These are phyloP conservation scores for Falco berigora DNA, from an alignment of 2,797 vertebrate species.

Conservation along the genomic window DNA sequence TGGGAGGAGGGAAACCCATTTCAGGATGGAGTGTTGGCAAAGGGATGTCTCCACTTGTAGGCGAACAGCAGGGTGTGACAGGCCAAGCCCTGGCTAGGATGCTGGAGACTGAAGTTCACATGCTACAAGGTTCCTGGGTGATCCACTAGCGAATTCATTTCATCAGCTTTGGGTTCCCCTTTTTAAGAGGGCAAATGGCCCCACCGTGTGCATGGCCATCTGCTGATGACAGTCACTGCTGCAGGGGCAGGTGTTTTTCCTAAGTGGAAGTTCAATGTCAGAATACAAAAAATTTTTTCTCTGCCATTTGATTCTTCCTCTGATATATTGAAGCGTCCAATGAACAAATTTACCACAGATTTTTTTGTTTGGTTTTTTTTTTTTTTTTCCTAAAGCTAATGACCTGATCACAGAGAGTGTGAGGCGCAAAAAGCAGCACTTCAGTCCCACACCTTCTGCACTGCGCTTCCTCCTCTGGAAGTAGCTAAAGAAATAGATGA, in stretches of 20 bases:
- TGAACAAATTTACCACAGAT: background rate
- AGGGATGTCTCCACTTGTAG: background rate
- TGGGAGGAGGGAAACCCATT: background rate
- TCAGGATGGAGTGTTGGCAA: background rate
- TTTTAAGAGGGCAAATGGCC: background rate
- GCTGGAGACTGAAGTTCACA: background rate
- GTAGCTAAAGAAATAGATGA: background rate
- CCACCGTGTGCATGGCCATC: fast-evolving
- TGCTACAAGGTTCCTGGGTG: background rate
- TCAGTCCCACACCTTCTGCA: background rate
- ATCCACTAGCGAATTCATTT: background rate
- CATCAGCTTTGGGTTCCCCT: background rate
- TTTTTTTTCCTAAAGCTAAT: background rate
- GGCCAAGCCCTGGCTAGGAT: background rate
- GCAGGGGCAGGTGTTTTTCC: background rate
- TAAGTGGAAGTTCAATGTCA: fast-evolving
- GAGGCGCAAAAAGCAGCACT: background rate
- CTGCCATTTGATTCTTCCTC: background rate
- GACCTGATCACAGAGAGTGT: background rate
- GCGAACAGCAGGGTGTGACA: background rate
- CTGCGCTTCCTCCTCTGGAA: background rate
- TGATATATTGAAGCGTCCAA: background rate
- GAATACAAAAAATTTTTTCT: background rate
- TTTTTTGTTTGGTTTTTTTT: background rate
- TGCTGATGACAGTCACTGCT: background rate